A percentile compares a stretch with the other conserved stretches of the same genome.
Evolutionary conservation across 2,888 invertebrate genomes (phyloP).

Genomic region (Barypeithes pellucidus): DNA sequence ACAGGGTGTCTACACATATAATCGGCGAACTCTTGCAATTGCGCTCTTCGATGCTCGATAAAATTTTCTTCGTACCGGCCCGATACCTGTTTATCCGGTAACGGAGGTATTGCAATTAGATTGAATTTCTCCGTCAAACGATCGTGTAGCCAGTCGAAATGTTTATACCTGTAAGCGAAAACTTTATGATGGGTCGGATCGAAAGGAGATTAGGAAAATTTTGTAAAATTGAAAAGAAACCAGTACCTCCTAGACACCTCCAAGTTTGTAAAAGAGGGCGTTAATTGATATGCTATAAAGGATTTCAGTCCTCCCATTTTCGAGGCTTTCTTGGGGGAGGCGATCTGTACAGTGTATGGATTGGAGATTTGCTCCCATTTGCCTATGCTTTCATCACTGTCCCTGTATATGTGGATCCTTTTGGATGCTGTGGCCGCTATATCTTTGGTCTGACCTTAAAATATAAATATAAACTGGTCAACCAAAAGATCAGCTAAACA

Average conservation of each 20-base stretch:
- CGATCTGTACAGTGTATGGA: constrained; percentile 88
- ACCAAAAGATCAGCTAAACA: too few relatives aligned
- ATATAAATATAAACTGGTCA: constrained; percentile 24
- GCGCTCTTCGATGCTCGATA: constrained; percentile 94
- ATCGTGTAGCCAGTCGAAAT: constrained; percentile 99
- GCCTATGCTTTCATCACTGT: constrained; percentile 82
- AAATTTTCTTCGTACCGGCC: constrained; percentile 92
- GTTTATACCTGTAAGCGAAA: constrained; percentile 82
- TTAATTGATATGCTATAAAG: constrained; percentile 96
- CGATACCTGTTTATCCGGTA: constrained; percentile 98
- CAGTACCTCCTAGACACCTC: constrained; percentile 89
- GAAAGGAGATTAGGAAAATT: too few relatives aligned
- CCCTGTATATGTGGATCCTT: constrained; percentile 76
- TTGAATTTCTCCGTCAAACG: constrained; percentile 95
- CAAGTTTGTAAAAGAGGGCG: constrained; percentile 94
- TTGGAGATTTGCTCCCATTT: constrained; percentile 84
- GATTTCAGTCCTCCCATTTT: constrained; percentile 98
- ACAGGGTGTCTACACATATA: constrained; percentile 98
- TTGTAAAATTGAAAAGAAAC: too few relatives aligned
- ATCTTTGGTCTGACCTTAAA: constrained; percentile 79
- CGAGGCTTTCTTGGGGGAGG: constrained; percentile 97
- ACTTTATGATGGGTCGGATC: not conserved
- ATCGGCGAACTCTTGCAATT: constrained; percentile 96
- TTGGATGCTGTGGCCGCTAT: constrained; percentile 49
- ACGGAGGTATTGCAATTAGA: constrained; percentile 94